Evolutionary conservation across 2,797 vertebrate genomes (phyloP), one percentile per base, ranked within the genome.

Genomic region (Diceros bicornis): DNA sequence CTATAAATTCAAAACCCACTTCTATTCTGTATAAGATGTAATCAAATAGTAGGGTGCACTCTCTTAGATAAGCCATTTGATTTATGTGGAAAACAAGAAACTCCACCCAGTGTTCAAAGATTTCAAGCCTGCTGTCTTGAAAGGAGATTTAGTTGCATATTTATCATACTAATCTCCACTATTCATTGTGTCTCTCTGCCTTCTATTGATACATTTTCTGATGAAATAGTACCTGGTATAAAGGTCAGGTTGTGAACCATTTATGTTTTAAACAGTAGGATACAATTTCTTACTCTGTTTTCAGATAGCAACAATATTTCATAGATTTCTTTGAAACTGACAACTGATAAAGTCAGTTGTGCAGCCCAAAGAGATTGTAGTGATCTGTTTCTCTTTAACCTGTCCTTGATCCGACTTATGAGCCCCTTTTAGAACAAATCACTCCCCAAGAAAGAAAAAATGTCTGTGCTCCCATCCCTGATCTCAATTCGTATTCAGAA

Each of bases 41-140:
- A 16, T 52, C 44, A 68, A 89, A 94, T 16, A 37, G 6, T 41
- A 55, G 27, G 0, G 10, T 52, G 0, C 25, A 32, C 34, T 86
- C 27, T 94, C 64, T 94, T 66, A 61, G 64, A 86, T 94, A 94
- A 86, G 50, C 20, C 7, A 55, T 81, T 69, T 86, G 44, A 94
- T 96, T 91, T 37, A 88, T 94, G 41, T 79, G 50, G 37, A 92
- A 93, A 95, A 72, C 14, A 72, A 81, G 74, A 88, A n/a, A 64
- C 14, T 77, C n/a, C 11, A 64, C 18, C 23, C 47, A 71, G 41
- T 64, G 34, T 91, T 62, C 71, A 62, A 71, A 16, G 13, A 57
- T 66, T 81, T 86, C 64, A 84, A 64, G 29, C 0, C 3, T 50
- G 11, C 14, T 83, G 23, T 87, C 64, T 91, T 94, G 16, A 82